Conservation (phyloP, 2,888 invertebrate species). For the Pristionchus japonicus region DNA sequence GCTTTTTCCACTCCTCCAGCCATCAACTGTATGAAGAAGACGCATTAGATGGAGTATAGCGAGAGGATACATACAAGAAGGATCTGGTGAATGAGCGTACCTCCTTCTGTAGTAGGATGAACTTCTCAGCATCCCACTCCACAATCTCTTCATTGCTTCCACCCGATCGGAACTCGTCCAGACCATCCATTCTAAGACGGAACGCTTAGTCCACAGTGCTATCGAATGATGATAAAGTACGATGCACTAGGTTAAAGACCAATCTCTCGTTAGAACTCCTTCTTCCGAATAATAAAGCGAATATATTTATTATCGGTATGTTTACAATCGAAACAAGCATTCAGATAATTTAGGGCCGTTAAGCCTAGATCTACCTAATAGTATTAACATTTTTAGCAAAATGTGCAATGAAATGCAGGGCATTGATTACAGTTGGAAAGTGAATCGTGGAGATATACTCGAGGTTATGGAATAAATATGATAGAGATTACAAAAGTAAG, state of each 20-base stretch:
- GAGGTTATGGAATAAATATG: neutral
- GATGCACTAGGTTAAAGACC: neutral
- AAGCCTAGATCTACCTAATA: constrained; percentile 17
- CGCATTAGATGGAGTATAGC: neutral
- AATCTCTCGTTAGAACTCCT: neutral
- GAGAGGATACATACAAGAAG: neutral
- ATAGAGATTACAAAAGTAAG: neutral
- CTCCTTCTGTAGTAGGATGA: constrained; percentile 29
- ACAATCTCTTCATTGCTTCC: neutral
- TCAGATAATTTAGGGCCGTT: neutral
- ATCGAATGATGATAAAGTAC: neutral
- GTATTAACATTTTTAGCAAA: constrained; percentile 44
- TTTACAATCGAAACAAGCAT: constrained; percentile 20
- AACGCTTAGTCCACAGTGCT: neutral
- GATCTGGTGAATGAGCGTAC: neutral
- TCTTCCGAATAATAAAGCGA: neutral
- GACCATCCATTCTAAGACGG: constrained; percentile 7
- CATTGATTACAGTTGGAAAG: constrained; percentile 42
- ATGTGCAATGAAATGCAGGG: constrained; percentile 31
- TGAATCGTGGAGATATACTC: constrained; percentile 20
- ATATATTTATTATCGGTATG: constrained; percentile 40
- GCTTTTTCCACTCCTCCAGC: constrained; percentile 32
- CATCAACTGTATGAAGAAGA: constrained; percentile 20
- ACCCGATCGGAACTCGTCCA: constrained; percentile 39
- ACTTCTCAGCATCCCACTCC: constrained; percentile 7